phyloP scores from a whole-genome alignment of 2,888 invertebrate species.

The Drosophila borealis region DNA sequence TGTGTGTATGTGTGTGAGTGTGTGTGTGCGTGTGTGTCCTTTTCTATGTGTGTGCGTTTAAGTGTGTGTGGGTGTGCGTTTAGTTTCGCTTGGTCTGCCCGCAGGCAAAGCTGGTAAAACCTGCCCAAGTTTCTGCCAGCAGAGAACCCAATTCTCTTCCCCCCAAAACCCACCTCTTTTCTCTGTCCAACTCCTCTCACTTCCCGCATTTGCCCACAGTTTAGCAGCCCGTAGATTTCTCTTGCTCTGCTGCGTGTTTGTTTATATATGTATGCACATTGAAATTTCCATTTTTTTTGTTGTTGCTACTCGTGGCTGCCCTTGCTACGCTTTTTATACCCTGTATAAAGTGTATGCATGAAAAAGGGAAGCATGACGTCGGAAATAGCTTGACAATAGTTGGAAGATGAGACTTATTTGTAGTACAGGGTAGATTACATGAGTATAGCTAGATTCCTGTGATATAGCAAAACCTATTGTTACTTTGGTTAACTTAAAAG shows the following conservation, averaged over 20 bases:
- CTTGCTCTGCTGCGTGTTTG: constrained; percentile 68
- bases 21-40: constrained; percentile 23
- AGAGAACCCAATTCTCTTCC: constrained; percentile 1
- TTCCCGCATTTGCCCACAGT: constrained; percentile 16
- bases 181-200: background rate
- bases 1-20: constrained; percentile 28
- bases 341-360: background rate
- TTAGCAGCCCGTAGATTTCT: constrained; percentile 62
- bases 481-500: no score
- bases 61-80: constrained; percentile 48
- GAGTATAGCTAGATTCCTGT: no score
- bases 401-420: no score
- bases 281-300: constrained; percentile 70
- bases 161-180: background rate
- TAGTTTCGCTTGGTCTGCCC: constrained; percentile 62
- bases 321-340: constrained; percentile 31
- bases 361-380: background rate
- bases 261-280: constrained; percentile 67
- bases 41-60: constrained; percentile 21
- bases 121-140: constrained; percentile 37
- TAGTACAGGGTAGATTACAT: no score
- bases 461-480: no score
- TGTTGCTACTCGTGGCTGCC: constrained; percentile 42
- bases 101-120: constrained; percentile 47
- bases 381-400: background rate